phyloP scores from a whole-genome alignment of 2,888 invertebrate genomes.

The Sussaba pulchella region DNA sequence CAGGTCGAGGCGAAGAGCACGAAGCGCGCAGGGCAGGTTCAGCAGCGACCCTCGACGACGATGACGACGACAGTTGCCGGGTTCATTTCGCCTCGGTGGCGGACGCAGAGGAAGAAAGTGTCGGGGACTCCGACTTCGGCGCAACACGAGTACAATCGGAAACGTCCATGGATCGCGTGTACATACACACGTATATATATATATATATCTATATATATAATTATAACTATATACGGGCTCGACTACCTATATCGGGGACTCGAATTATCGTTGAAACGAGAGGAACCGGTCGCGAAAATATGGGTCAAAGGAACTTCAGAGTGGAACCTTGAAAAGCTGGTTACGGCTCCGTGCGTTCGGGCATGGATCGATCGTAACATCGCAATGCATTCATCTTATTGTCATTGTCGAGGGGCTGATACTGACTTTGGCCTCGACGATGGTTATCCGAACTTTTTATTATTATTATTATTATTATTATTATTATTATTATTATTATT shows the following conservation, averaged over 20 bases:
- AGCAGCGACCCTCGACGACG: constrained; percentile 15
- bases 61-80: constrained; percentile 6
- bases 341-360: constrained; percentile 18
- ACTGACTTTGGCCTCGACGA: neutral
- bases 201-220: too few species aligned
- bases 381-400: neutral
- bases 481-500: too few species aligned
- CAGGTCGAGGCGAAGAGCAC: constrained; percentile 37
- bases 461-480: too few species aligned
- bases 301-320: constrained; percentile 50
- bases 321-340: constrained; percentile 45
- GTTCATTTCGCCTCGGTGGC: constrained; percentile 8
- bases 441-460: too few species aligned
- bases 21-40: neutral
- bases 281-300: constrained; percentile 54
- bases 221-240: too few species aligned
- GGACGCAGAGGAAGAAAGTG: constrained; percentile 64
- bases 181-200: neutral
- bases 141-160: constrained; percentile 13
- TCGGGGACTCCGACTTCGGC: constrained; percentile 55
- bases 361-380: neutral
- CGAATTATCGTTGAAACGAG: constrained; percentile 41
- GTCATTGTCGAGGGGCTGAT: neutral
- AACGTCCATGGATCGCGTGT: neutral
- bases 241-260: too few species aligned